A percentile compares a stretch with the other conserved stretches of the same genome.
phyloP scores from a whole-genome alignment of 2,797 vertebrate genomes.

The Echiichthys vipera region DNA sequence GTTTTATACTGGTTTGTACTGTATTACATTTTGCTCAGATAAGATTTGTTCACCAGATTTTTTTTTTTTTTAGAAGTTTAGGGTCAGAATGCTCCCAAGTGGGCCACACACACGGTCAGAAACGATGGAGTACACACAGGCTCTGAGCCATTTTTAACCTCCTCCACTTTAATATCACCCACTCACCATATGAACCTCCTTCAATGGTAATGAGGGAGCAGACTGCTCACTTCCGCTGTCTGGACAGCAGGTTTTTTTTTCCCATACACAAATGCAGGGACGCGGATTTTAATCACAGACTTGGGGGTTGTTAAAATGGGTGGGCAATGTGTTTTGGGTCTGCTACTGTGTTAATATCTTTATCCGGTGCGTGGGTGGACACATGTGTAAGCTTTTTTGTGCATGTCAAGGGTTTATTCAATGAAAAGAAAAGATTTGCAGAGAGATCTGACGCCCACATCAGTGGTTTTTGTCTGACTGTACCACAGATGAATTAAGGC shows the following conservation, averaged over 20 bases:
- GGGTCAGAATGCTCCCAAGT: conserved; percentile 27
- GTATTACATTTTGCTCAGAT: neutral
- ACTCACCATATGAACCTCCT: conserved; percentile 75
- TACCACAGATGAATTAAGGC: neutral
- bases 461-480: neutral
- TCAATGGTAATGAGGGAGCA: conserved; percentile 67
- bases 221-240: conserved; percentile 73
- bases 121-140: conserved; percentile 36
- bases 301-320: conserved; percentile 52
- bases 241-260: conserved; percentile 80
- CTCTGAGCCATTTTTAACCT: conserved; percentile 59
- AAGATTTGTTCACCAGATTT: conserved; percentile 2
- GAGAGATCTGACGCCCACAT: neutral
- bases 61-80: neutral
- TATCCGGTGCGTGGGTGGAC: conserved; percentile 57
- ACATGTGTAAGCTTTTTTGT: conserved; percentile 17
- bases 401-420: conserved; percentile 11
- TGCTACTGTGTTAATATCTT: conserved; percentile 53
- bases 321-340: conserved; percentile 49
- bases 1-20: neutral
- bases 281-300: conserved; percentile 74
- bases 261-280: conserved; percentile 39
- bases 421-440: neutral
- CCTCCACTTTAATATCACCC: conserved; percentile 76
- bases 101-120: conserved; percentile 18